Conservation (phyloP, 2,797 vertebrate genomes). For the Urocyon cinereoargenteus region DNA sequence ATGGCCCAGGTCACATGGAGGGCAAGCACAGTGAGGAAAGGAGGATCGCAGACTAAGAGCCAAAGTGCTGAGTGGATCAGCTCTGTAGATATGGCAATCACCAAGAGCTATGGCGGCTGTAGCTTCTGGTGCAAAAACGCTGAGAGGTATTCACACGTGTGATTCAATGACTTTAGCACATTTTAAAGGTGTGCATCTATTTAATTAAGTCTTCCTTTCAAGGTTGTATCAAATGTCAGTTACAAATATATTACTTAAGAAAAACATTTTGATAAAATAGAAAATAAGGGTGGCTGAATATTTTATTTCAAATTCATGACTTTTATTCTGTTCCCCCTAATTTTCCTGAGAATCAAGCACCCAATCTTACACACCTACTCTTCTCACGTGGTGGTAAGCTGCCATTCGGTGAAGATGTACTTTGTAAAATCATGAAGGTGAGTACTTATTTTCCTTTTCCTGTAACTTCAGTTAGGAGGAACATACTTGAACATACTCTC, state of each 20-base stretch:
- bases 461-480: neutral
- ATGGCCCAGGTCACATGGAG: neutral
- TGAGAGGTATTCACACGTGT: neutral
- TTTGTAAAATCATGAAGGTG: neutral
- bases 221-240: slow-evolving; percentile 10
- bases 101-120: neutral
- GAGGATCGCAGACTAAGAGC: neutral
- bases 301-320: neutral
- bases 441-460: neutral
- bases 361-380: neutral
- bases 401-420: neutral
- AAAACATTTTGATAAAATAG: neutral
- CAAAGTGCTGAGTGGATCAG: neutral
- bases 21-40: neutral
- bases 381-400: neutral
- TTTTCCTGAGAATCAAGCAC: neutral
- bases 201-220: neutral
- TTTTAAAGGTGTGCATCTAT: neutral
- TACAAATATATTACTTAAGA: neutral
- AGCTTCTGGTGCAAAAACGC: neutral
- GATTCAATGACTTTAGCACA: neutral
- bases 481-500: neutral
- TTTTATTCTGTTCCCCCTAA: neutral
- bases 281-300: neutral
- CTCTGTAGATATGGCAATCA: neutral